phyloP scores from a whole-genome alignment of 2,888 invertebrate species.

The Tipula vernalis region DNA sequence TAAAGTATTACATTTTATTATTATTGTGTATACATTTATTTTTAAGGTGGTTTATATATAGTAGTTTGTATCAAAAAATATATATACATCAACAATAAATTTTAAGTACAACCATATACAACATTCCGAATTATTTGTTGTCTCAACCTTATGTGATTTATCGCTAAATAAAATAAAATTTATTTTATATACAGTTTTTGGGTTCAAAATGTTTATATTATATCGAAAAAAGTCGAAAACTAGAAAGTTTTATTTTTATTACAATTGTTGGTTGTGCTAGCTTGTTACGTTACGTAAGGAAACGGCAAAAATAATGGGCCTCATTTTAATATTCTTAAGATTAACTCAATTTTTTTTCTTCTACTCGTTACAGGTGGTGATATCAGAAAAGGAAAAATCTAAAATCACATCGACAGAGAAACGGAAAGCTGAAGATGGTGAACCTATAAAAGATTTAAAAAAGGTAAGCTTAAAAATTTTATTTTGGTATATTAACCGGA shows the following conservation, averaged over 20 bases:
- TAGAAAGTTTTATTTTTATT: background rate
- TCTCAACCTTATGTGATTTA: slow-evolving; percentile 6
- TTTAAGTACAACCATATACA: background rate
- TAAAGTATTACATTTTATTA: background rate
- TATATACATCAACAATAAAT: background rate
- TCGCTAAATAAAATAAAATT: slow-evolving; percentile 5
- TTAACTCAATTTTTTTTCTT: background rate
- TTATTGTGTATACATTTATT: background rate
- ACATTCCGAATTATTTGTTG: background rate
- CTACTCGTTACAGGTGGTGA: slow-evolving; percentile 34
- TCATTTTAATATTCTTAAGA: background rate
- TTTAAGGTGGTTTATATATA: background rate
- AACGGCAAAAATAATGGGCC: background rate
- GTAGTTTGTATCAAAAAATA: background rate
- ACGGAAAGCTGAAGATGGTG: slow-evolving; percentile 69
- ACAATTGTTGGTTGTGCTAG: background rate
- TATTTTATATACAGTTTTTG: background rate
- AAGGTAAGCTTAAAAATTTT: slow-evolving; percentile 45
- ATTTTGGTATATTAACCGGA: background rate
- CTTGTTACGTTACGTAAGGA: background rate
- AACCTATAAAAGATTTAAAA: slow-evolving; percentile 72
- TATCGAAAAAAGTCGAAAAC: background rate
- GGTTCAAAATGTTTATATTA: background rate
- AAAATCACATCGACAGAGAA: slow-evolving; percentile 60
- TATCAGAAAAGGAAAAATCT: slow-evolving; percentile 49